phyloP scores from a whole-genome alignment of 2,113 vertebrate genomes.

The Actinemys pallida region DNA sequence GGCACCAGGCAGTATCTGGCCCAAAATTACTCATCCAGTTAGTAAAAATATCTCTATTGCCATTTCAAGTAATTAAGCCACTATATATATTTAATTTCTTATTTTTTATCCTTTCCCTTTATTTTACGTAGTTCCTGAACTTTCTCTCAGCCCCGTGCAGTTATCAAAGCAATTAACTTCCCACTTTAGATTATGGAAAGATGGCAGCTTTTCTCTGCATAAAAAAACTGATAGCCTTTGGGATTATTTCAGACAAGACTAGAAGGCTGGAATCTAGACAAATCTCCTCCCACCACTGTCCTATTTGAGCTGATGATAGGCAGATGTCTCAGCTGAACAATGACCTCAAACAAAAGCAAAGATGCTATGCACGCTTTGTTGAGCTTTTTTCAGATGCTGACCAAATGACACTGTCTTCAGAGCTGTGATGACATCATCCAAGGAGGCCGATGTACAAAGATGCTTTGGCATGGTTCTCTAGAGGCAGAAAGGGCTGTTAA shows the following conservation, averaged over 20 bases:
- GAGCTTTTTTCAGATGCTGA: neutral
- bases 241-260: neutral
- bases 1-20: neutral
- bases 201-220: neutral
- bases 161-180: neutral
- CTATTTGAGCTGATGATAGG: accelerated
- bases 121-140: neutral
- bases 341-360: accelerated
- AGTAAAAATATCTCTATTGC: neutral
- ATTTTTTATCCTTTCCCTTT: neutral
- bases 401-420: neutral
- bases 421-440: neutral
- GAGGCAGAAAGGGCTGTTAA: neutral
- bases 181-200: neutral
- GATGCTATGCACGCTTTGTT: neutral
- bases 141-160: accelerated
- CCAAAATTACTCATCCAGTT: neutral
- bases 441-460: neutral
- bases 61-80: neutral
- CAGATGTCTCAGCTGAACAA: neutral
- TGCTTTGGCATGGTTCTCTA: neutral
- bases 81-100: neutral
- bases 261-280: neutral
- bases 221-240: neutral
- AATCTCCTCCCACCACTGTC: neutral